Conservation (phyloP, 2,113 vertebrate genomes). For the Dryoscopus gambensis region DNA sequence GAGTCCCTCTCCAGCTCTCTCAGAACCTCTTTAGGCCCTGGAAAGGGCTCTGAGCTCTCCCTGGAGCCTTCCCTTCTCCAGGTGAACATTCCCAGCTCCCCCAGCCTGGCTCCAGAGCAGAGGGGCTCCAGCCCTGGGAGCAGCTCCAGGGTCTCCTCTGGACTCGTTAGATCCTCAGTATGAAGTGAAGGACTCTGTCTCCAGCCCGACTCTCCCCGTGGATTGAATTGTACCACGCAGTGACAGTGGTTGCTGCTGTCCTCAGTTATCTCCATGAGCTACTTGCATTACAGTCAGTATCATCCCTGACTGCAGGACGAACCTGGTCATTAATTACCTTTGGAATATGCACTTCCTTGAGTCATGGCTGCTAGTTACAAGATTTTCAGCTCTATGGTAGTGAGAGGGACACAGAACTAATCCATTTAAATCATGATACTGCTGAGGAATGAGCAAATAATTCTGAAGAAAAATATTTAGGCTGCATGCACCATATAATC, state of each 20-base stretch:
- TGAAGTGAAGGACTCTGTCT: background rate
- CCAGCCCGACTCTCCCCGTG: background rate
- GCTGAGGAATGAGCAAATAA: slow-evolving; percentile 78
- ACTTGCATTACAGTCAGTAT: slow-evolving; percentile 22
- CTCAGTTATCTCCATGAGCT: slow-evolving; percentile 75
- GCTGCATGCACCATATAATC: background rate
- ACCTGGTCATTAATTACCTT: slow-evolving; percentile 78
- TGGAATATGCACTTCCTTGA: slow-evolving; percentile 80
- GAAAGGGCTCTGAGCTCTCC: background rate
- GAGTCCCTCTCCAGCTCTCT: background rate
- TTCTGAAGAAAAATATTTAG: slow-evolving; percentile 55
- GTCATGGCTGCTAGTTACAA: slow-evolving; percentile 83
- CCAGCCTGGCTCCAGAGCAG: background rate
- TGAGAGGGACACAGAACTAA: slow-evolving; percentile 47
- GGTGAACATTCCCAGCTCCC: background rate
- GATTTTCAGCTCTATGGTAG: slow-evolving; percentile 75
- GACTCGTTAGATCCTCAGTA: accelerated
- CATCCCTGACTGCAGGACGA: slow-evolving; percentile 76
- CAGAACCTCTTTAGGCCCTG: background rate
- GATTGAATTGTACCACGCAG: background rate
- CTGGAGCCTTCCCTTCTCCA: background rate
- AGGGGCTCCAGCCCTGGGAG: background rate
- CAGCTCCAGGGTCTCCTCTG: background rate
- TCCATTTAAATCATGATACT: slow-evolving; percentile 81
- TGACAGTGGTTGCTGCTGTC: slow-evolving; percentile 26